A percentile compares a stretch with the other conserved stretches of the same genome.
Evolutionary conservation across 2,888 invertebrate genomes (phyloP).

Genomic region (Dryobotodes eremita): DNA sequence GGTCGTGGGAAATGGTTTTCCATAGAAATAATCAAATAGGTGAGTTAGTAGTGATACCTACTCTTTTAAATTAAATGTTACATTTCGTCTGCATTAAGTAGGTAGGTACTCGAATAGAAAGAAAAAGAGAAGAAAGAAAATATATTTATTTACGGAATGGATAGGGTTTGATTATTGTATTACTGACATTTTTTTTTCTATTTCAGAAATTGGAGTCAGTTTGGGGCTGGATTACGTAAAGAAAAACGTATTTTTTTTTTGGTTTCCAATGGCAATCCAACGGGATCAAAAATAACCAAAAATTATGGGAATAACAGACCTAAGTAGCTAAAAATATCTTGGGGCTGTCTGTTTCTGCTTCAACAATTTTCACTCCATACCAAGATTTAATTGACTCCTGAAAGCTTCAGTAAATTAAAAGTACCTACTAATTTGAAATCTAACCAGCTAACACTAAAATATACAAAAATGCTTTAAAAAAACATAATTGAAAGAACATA

Average conservation of each 20-base stretch:
- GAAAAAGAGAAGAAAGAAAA: too few relatives aligned
- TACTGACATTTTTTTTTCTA: background rate
- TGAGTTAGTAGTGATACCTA: background rate
- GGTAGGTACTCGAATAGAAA: too few relatives aligned
- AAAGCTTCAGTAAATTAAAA: background rate
- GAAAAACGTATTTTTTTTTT: background rate
- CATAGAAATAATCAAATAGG: background rate
- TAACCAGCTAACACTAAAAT: background rate
- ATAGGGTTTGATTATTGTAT: background rate
- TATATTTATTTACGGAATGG: too few relatives aligned
- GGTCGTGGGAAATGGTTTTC: slow-evolving; percentile 37
- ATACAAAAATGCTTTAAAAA: background rate
- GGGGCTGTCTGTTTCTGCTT: background rate
- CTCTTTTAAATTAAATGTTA: background rate
- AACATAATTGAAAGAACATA: background rate
- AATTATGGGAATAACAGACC: background rate
- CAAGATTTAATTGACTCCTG: background rate
- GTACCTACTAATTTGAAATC: background rate
- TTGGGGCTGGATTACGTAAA: background rate
- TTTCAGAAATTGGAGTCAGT: background rate
- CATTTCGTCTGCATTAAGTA: too few relatives aligned
- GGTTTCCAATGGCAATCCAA: too few relatives aligned
- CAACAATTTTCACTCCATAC: background rate
- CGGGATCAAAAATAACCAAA: background rate
- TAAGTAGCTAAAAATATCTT: background rate